These are phyloP conservation scores for Hirtodrosophila cameraria DNA, from an alignment of 2,888 invertebrate species.

Conservation along the genomic window DNA sequence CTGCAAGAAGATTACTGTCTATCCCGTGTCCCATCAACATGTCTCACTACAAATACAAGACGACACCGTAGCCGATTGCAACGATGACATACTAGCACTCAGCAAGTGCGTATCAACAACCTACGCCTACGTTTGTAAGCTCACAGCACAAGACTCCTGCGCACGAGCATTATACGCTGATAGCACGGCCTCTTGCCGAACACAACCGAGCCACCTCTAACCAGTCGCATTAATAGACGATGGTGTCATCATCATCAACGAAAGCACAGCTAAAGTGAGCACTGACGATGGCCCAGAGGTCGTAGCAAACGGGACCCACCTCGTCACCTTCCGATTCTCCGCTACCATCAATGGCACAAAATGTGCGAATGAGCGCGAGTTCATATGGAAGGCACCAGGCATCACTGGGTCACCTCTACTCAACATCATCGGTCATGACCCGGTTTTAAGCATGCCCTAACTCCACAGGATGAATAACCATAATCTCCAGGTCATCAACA, in stretches of 20 bases:
- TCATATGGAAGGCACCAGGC: not conserved
- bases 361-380: constrained; percentile 4
- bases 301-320: not conserved
- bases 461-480: constrained; percentile 6
- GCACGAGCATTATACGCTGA: constrained; percentile 12
- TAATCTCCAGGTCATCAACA: constrained; percentile 6
- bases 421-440: constrained; percentile 7
- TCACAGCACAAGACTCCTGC: constrained; percentile 2
- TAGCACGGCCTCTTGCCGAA: constrained; percentile 3
- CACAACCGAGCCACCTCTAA: constrained; percentile 12
- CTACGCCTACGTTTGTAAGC: not conserved
- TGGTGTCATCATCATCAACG: constrained; percentile 10
- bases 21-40: not conserved
- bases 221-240: constrained; percentile 3
- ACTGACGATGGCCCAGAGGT: constrained; percentile 5
- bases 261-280: constrained; percentile 1
- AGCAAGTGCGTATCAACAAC: constrained; percentile 1
- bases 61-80: constrained; percentile 4
- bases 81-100: not conserved
- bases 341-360: constrained; percentile 9
- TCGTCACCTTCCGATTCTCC: constrained; percentile 1
- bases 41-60: not conserved
- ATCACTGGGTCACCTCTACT: constrained; percentile 3
- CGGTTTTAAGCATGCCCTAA: constrained; percentile 6
- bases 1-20: not conserved